A percentile compares a stretch with the other conserved stretches of the same genome.
These are phyloP conservation scores for Pseudochaenichthys georgianus DNA, from an alignment of 2,797 vertebrate species.

Conservation along the genomic window DNA sequence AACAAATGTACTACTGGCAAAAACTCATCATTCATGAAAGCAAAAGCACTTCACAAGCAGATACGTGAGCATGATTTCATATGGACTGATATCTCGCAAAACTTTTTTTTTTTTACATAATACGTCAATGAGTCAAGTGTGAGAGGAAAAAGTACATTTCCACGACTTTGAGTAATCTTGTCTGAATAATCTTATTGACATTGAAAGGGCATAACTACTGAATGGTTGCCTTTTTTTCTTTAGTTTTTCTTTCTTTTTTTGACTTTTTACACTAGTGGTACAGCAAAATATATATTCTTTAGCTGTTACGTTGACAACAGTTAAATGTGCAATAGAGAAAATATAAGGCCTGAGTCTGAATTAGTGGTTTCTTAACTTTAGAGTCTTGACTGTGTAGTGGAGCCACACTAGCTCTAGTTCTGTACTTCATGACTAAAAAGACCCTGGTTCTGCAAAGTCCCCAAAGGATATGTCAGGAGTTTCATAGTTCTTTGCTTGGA, in stretches of 20 bases:
- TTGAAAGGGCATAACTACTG: conserved; percentile 80
- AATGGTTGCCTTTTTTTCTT: conserved; percentile 82
- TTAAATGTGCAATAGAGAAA: conserved; percentile 99
- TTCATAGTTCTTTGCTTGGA: conserved; percentile 74
- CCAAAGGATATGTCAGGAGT: conserved; percentile 67
- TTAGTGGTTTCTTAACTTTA: conserved; percentile 91
- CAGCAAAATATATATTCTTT: conserved; percentile 99
- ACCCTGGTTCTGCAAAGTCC: conserved; percentile 73
- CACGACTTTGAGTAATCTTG: conserved; percentile 90
- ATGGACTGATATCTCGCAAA: conserved; percentile 76
- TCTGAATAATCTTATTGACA: conserved; percentile 89
- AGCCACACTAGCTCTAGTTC: conserved; percentile 76
- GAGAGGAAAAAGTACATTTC: conserved; percentile 89
- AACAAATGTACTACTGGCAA: conserved; percentile 90
- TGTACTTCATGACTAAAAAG: conserved; percentile 74
- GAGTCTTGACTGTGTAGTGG: conserved; percentile 75
- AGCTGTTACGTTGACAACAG: conserved; percentile 97
- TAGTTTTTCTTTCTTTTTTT: conserved; percentile 77
- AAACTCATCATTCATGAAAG: conserved; percentile 86
- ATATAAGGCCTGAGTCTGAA: conserved; percentile 99
- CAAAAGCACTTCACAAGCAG: conserved; percentile 92
- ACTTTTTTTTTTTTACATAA: conserved; percentile 79
- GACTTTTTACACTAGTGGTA: conserved; percentile 97
- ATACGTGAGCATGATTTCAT: conserved; percentile 89
- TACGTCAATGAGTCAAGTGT: conserved; percentile 90